Evolutionary conservation across 2,113 vertebrate species (phyloP), one percentile per base, ranked within the genome.

Genomic region (Paralichthys olivaceus): DNA sequence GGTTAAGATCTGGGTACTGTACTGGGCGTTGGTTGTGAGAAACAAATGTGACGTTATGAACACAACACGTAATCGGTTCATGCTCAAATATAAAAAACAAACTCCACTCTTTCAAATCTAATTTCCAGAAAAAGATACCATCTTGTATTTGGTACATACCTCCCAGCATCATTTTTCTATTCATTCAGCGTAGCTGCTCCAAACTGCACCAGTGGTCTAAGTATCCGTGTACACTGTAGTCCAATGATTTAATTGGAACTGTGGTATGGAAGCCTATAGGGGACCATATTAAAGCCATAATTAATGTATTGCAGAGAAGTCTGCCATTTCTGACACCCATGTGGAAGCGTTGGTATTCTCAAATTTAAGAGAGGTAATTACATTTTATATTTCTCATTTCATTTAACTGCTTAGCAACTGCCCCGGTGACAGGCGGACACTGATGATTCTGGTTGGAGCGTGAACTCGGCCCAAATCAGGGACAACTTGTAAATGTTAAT

Each of bases 371-470:
- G 60, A 43, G 34, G 60, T 25, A 62, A 62, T 62, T 62, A 43
- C n/a, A 62, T 62, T 62, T 62, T 43, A 62, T 12, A 43, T 62
- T 62, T 62, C 60, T 40, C 60, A 62, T 62, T 62, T 25, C 14
- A 23, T 62, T 62, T 62, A 62, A 62, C 22, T 62, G 60, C 60
- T 43, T 15, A 22, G 37, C 60, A 62, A 17, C 37, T 14, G 34
- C 34, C 60, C 37, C 12, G n/a, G 60, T 43, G 60, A 22, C 60
- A 62, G 20, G 37, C 34, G 17, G 34, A 23, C 11, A 43, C 19
- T 7, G 59, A 34, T 23, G 11, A 40, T 62, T 43, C 37, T 15
- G n/a, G 12, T 43, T 25, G 37, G 34, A 23, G 37, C 14, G 22
- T 25, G 60, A 43, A 43, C 17, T 40, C 9, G 60, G 37, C 22